Evolutionary conservation across 2,797 vertebrate species (phyloP).

Genomic region (Pseudomugil gertrudae): DNA sequence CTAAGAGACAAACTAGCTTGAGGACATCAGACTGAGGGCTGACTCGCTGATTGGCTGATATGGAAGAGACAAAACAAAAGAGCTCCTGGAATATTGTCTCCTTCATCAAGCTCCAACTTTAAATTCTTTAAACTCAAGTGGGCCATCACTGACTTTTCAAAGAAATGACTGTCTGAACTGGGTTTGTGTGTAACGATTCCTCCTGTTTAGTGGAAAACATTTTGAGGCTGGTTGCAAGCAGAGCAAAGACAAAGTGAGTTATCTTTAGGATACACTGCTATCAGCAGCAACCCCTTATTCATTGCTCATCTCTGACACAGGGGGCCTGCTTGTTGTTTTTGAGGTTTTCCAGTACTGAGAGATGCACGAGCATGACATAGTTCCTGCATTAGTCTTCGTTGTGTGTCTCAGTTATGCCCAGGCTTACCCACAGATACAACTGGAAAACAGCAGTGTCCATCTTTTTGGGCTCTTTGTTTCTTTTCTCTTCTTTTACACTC

Average conservation of each 20-base stretch:
- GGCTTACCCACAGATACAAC: background rate
- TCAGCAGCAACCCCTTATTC: conserved; percentile 8
- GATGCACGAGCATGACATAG: conserved; percentile 26
- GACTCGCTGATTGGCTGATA: conserved; percentile 7
- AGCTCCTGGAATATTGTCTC: background rate
- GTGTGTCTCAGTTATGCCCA: conserved; percentile 16
- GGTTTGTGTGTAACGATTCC: conserved; percentile 32
- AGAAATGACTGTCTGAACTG: conserved; percentile 25
- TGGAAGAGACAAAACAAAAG: background rate
- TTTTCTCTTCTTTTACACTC: background rate
- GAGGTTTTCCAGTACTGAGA: conserved; percentile 48
- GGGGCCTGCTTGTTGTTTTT: conserved; percentile 38
- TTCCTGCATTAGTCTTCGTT: conserved; percentile 31
- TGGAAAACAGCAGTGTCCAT: conserved; percentile 27
- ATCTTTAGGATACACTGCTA: background rate
- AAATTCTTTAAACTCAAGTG: conserved; percentile 40
- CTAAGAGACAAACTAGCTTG: conserved; percentile 29
- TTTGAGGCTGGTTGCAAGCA: conserved; percentile 24
- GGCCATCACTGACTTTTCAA: conserved; percentile 36
- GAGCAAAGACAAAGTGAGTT: conserved; percentile 27
- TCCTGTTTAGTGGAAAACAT: conserved; percentile 42
- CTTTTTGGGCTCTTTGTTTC: background rate
- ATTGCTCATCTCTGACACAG: conserved; percentile 36
- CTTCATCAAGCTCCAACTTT: background rate
- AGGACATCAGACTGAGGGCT: conserved; percentile 11